Conservation (phyloP, 2,113 vertebrate genomes). For the Chrysochloris asiatica region DNA sequence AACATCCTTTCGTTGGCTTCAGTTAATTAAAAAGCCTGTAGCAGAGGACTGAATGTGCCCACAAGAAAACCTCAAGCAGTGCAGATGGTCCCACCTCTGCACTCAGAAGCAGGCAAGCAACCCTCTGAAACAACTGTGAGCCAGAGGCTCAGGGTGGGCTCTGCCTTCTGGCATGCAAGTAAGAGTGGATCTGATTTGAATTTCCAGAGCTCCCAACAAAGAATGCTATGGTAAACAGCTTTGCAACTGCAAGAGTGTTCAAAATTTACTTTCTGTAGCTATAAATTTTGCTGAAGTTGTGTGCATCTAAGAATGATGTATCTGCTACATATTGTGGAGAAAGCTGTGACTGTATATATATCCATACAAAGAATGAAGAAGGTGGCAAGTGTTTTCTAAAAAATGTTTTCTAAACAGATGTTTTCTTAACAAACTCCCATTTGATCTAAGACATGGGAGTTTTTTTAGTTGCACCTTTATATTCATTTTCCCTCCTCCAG, state of each 20-base stretch:
- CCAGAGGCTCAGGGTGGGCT: slow-evolving; percentile 15
- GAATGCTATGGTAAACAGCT: background rate
- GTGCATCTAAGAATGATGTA: background rate
- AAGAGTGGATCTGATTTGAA: background rate
- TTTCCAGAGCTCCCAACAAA: background rate
- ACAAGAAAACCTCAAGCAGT: slow-evolving; percentile 52
- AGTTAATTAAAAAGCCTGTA: slow-evolving; percentile 60
- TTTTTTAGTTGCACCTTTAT: background rate
- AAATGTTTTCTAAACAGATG: background rate
- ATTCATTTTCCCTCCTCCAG: background rate
- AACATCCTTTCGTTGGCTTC: slow-evolving; percentile 33
- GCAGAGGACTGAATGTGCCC: slow-evolving; percentile 40
- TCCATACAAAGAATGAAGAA: background rate
- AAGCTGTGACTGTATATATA: background rate
- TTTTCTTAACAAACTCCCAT: background rate
- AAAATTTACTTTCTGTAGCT: slow-evolving; percentile 28
- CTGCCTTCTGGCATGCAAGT: slow-evolving; percentile 51
- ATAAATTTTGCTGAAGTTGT: slow-evolving; percentile 24
- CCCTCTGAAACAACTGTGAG: background rate
- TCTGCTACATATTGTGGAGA: background rate
- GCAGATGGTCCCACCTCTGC: slow-evolving; percentile 44
- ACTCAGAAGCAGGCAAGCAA: background rate
- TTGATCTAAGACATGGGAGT: background rate
- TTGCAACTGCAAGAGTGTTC: background rate
- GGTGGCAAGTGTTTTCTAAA: background rate